Conservation (phyloP, 1,140 invertebrate species). For the Plutomurus gul region DNA sequence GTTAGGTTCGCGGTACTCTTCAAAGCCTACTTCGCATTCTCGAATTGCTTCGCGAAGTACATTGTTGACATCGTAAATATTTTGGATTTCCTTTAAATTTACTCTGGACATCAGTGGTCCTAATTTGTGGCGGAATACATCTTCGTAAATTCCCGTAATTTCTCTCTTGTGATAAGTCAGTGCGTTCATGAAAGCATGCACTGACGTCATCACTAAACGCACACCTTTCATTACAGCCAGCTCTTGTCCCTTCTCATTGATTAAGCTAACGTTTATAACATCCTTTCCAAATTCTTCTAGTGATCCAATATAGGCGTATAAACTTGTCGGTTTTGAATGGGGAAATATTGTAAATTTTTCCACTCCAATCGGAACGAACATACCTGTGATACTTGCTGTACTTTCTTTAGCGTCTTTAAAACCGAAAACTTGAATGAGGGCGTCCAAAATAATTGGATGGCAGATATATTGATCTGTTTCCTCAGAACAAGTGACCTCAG, state of each 20-base stretch:
- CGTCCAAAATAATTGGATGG: constrained; percentile 42
- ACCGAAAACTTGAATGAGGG: constrained; percentile 36
- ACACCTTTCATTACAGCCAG: constrained; percentile 28
- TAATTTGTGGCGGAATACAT: not conserved
- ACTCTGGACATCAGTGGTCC: constrained; percentile 2
- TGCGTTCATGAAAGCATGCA: not conserved
- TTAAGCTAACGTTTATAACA: too few relatives aligned
- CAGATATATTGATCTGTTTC: constrained; percentile 20
- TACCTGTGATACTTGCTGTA: not conserved
- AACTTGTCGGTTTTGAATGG: not conserved
- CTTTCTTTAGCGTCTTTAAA: not conserved
- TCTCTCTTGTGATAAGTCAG: not conserved
- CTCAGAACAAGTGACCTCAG: not conserved
- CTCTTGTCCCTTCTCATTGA: not conserved
- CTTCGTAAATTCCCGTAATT: constrained; percentile 6
- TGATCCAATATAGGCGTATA: not conserved
- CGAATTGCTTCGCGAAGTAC: not conserved
- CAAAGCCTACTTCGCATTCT: too few relatives aligned
- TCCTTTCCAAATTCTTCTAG: not conserved
- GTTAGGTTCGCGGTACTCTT: not conserved
- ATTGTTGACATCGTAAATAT: not conserved
- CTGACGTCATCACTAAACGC: not conserved
- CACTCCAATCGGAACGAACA: constrained; percentile 31
- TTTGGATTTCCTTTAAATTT: not conserved
- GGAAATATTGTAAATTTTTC: constrained; percentile 36